phyloP scores from a whole-genome alignment of 2,888 invertebrate genomes.

The Phrixothrix hirtus region DNA sequence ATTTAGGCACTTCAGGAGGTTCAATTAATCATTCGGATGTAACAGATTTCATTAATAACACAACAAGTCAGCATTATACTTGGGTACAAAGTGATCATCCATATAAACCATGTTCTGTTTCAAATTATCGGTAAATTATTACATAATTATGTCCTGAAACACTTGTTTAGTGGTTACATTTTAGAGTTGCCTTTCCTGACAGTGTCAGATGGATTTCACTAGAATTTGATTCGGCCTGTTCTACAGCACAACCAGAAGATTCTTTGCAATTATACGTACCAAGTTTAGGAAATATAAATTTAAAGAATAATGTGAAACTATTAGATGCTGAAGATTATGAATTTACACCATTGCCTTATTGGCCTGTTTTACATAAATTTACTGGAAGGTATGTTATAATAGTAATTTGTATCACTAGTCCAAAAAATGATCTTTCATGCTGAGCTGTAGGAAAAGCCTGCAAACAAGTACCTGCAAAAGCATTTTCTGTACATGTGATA shows the following conservation, averaged over 20 bases:
- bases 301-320: slow-evolving; percentile 38
- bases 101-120: slow-evolving; percentile 85
- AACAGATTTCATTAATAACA: slow-evolving; percentile 51
- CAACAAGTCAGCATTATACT: slow-evolving; percentile 86
- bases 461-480: no score
- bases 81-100: slow-evolving; percentile 97
- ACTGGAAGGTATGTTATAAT: slow-evolving; percentile 58
- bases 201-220: slow-evolving; percentile 89
- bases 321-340: slow-evolving; percentile 46
- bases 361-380: slow-evolving; percentile 69
- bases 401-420: not conserved
- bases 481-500: no score
- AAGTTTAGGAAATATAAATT: slow-evolving; percentile 44
- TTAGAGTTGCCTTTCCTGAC: slow-evolving; percentile 83
- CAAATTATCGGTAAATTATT: slow-evolving; percentile 72
- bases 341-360: slow-evolving; percentile 57
- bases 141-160: not conserved
- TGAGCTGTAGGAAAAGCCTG: no score
- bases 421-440: no score
- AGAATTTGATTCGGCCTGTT: slow-evolving; percentile 90
- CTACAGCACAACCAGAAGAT: slow-evolving; percentile 93
- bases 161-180: slow-evolving; percentile 1
- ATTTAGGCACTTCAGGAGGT: slow-evolving; percentile 39
- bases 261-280: slow-evolving; percentile 75
- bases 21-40: slow-evolving; percentile 42